Conservation (phyloP, 2,797 vertebrate genomes). For the Brotogeris chrysoptera region DNA sequence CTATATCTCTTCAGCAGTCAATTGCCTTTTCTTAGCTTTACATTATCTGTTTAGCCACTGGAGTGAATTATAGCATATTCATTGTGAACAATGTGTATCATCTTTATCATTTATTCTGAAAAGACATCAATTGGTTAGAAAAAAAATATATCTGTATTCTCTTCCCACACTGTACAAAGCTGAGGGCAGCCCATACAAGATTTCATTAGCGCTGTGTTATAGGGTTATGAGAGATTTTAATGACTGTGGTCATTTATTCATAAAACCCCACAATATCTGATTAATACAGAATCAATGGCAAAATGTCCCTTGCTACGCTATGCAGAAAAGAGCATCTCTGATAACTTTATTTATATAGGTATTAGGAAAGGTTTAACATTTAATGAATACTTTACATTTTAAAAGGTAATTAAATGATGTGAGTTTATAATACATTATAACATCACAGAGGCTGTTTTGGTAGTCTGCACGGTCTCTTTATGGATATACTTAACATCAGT, state of each 20-base stretch:
- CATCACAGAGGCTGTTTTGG: neutral
- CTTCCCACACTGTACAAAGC: conserved; percentile 47
- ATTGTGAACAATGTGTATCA: conserved; percentile 70
- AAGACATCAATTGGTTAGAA: conserved; percentile 62
- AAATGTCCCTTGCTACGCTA: conserved; percentile 4
- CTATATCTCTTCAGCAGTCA: conserved; percentile 69
- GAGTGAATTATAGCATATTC: conserved; percentile 78
- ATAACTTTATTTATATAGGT: conserved; percentile 9
- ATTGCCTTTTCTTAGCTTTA: conserved; percentile 76
- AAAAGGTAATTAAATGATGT: conserved; percentile 52
- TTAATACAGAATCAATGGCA: conserved; percentile 24
- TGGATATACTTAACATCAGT: neutral
- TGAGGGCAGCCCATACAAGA: conserved; percentile 42
- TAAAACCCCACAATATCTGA: conserved; percentile 37
- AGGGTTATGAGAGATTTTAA: conserved; percentile 57
- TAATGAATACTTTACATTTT: conserved; percentile 51
- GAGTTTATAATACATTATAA: neutral
- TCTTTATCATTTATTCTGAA: conserved; percentile 71
- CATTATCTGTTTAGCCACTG: conserved; percentile 79
- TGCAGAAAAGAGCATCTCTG: conserved; percentile 17
- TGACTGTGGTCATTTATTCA: conserved; percentile 58
- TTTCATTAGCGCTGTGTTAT: conserved; percentile 48
- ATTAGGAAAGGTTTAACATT: conserved; percentile 21
- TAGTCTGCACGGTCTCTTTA: neutral
- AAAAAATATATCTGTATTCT: conserved; percentile 57